phyloP scores from a whole-genome alignment of 2,888 invertebrate genomes.

The Himalopsyche japonica region DNA sequence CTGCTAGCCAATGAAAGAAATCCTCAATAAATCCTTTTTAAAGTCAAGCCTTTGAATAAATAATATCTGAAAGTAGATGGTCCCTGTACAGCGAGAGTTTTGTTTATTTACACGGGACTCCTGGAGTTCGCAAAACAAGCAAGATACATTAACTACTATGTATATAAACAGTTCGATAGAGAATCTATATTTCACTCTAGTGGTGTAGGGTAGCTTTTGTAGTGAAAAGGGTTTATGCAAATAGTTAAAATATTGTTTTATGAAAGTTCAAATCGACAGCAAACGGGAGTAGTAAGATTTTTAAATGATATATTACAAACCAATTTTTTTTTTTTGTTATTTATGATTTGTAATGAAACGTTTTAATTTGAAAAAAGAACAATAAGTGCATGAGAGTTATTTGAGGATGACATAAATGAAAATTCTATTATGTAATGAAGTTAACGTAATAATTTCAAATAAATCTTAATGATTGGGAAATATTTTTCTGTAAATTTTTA shows the following conservation, averaged over 20 bases:
- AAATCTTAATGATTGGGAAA: too few relatives aligned
- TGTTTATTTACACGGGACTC: not conserved
- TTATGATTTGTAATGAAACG: too few relatives aligned
- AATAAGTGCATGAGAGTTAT: too few relatives aligned
- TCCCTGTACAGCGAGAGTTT: constrained; percentile 42
- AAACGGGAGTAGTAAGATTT: not conserved
- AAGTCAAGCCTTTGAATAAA: constrained; percentile 35
- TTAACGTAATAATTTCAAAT: too few relatives aligned
- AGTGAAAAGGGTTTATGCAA: not conserved
- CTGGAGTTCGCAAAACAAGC: constrained; percentile 1
- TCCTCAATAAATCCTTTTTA: constrained; percentile 35
- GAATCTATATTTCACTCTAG: not conserved
- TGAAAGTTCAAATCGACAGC: not conserved
- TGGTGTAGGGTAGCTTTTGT: not conserved
- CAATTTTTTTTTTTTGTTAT: too few relatives aligned
- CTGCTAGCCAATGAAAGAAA: constrained; percentile 23
- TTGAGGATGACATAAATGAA: too few relatives aligned
- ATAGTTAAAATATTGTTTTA: not conserved
- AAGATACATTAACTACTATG: constrained; percentile 1
- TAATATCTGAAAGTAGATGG: constrained; percentile 22
- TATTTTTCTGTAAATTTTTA: too few relatives aligned
- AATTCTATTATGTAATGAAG: too few relatives aligned
- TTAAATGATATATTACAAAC: too few relatives aligned
- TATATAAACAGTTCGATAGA: not conserved
- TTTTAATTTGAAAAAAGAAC: too few relatives aligned